Base-by-base conservation (phyloP, 2,797 vertebrate species). In the Diplodus sargus region DNA sequence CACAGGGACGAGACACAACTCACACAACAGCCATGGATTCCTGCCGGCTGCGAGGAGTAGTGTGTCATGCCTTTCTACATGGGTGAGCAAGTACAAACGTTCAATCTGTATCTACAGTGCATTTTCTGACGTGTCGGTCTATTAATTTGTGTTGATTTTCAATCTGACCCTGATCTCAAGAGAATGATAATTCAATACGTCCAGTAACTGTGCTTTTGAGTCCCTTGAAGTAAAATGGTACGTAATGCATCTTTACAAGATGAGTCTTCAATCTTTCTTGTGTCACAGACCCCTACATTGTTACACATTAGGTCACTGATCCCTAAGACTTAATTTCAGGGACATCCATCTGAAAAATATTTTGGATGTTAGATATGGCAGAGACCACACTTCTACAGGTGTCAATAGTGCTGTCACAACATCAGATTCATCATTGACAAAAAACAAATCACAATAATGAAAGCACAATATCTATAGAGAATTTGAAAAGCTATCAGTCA, bases 1-100 rank as follows among this genome's bases (percentile, higher is more conserved):
- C 86, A 84, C 83, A 68, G 69, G 65, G 68, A 79, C 43, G 61
- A 84, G 80, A 90, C 87, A 87, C 85, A 75, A 69, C 70, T 67
- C 58, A 57, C 63, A 34, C 34, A 34, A 34, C 34, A 80, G 62
- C 83, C 69, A 3, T 30, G 71, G 74, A 89, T 84, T 85, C 71
- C 84, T 59, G 54, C 68, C 71, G 56, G 83, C 22, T 57, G 67
- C 52, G 43, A 60, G 60, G 22, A 66, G 59, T 28, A 16, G 39
- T 42, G 58, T 52, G 65, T 87, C 70, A 79, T 74, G 60, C 63
- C 53, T 85, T 81, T 76, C 7, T 25, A 61, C 11, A 3, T 22
- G 18, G 81, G 28, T 17, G 23, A 76, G 51, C 20, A 47, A 47
- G 66, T 15, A n/a, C 5, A 74, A 62, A 62, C n/a, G 18, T 64